Base-by-base conservation (phyloP, 2,888 invertebrate species). In the Drosophila imparisetae region DNA sequence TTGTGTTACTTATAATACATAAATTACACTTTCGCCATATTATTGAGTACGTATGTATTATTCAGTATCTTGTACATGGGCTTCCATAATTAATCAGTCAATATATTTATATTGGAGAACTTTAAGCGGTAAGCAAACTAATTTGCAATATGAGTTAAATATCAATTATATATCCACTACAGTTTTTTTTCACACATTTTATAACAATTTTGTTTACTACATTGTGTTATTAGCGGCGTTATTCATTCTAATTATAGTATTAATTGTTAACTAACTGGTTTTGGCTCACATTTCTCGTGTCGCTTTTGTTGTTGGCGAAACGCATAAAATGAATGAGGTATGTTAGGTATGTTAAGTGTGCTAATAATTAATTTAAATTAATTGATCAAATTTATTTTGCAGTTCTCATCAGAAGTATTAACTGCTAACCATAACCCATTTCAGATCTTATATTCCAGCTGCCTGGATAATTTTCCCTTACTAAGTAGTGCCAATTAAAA, bases 231-330 rank as follows among this genome's bases (percentile, higher is more conserved):
- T 34, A 24, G 1, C 34, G 42, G 7, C 29, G 49, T 59, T 64
- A 48, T 10, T 13, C 48, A 45, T 59, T 65, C 67, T 71, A 71
- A 78, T 67, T 65, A 67, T 52, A 48, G 24, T 52, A 61, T 64
- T 67, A 74, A 78, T 60, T 78, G 71, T 59, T 55, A 67, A 78
- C 74, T 75, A 71, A 78, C 71, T 71, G 30, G 48, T 65, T 78
- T 63, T 34, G 45, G 68, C 52, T 4, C n/a, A 21, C 45, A 40
- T 29, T 40, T 18, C 29, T 59, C 32, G 4, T 45, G 24, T 6
- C 38, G 24, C 21, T 45, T 53, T 45, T 67, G 38, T 34, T 50
- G 18, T 53, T 42, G 13, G 42, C 18, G 61, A 34, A 40, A 42
- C 52, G 59, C 40, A 57, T 52, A 15, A 53, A 71, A 54, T 78